These are phyloP conservation scores for Grallaria varia DNA, from an alignment of 2,113 vertebrate genomes.

Conservation along the genomic window DNA sequence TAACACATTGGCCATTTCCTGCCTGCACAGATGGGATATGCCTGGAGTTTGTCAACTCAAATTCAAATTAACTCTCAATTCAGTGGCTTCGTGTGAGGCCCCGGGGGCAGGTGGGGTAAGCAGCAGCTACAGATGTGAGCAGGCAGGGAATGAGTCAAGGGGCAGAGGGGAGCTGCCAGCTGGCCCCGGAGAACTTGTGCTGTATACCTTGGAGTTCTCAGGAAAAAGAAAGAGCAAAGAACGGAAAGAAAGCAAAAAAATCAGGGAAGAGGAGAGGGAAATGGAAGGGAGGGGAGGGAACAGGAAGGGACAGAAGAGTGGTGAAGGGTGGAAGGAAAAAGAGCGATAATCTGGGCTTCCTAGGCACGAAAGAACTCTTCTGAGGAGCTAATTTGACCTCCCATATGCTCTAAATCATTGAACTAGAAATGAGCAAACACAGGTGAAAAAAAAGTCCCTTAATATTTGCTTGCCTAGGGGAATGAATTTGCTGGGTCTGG, in stretches of 20 bases:
- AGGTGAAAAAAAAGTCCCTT: not conserved
- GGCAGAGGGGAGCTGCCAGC: not conserved
- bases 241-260: not conserved
- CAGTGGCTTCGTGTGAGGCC: slow-evolving; percentile 51
- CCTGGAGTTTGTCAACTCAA: slow-evolving; percentile 58
- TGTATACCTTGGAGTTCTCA: not conserved
- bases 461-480: slow-evolving; percentile 29
- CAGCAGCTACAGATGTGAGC: slow-evolving; percentile 16
- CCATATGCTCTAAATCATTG: not conserved
- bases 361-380: not conserved
- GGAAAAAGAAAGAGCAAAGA: not conserved
- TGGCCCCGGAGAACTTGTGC: not conserved
- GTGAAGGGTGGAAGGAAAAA: no score
- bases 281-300: accelerated
- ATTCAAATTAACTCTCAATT: slow-evolving; percentile 64
- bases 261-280: accelerated
- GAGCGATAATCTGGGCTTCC: not conserved
- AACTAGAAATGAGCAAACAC: slow-evolving; percentile 30
- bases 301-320: no score
- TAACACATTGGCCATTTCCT: slow-evolving; percentile 48
- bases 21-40: not conserved
- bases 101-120: not conserved
- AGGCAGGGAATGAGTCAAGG: not conserved
- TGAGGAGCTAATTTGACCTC: slow-evolving; percentile 4
- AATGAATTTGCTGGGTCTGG: slow-evolving; percentile 47